Evolutionary conservation across 2,888 invertebrate species (phyloP).

Genomic region (Macaria liturata): DNA sequence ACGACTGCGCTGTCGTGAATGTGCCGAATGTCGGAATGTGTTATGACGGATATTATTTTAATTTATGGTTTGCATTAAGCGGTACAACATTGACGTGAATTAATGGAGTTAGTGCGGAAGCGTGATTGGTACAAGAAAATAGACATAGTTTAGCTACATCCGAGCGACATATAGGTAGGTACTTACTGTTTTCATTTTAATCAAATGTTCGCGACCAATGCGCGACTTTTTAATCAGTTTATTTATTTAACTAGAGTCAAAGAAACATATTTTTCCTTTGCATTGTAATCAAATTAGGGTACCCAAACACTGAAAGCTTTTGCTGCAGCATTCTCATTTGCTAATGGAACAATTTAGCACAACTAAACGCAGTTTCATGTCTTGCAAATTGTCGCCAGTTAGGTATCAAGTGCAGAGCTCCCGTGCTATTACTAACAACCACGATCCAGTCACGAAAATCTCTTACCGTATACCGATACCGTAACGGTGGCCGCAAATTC

Average conservation of each 20-base stretch:
- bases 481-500: conserved; percentile 56
- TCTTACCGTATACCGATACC: too few species aligned
- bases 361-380: conserved; percentile 2
- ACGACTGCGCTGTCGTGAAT: conserved; percentile 7
- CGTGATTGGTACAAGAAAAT: too few species aligned
- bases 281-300: too few species aligned
- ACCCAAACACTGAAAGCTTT: neutral
- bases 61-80: conserved; percentile 20
- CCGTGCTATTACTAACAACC: conserved; percentile 54
- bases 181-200: too few species aligned
- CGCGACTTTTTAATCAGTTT: too few species aligned
- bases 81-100: conserved; percentile 12
- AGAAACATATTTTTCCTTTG: too few species aligned
- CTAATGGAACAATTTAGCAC: conserved; percentile 14
- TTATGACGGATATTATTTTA: conserved; percentile 16
- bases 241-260: too few species aligned
- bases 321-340: conserved; percentile 11
- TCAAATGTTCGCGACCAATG: too few species aligned
- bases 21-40: conserved; percentile 16
- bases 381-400: conserved; percentile 12
- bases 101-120: too few species aligned
- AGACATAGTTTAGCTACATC: too few species aligned
- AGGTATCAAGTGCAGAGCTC: conserved; percentile 31
- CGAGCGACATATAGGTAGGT: too few species aligned
- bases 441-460: conserved; percentile 65